Conservation (phyloP, 2,888 invertebrate genomes). For the Penaeus monodon region DNA sequence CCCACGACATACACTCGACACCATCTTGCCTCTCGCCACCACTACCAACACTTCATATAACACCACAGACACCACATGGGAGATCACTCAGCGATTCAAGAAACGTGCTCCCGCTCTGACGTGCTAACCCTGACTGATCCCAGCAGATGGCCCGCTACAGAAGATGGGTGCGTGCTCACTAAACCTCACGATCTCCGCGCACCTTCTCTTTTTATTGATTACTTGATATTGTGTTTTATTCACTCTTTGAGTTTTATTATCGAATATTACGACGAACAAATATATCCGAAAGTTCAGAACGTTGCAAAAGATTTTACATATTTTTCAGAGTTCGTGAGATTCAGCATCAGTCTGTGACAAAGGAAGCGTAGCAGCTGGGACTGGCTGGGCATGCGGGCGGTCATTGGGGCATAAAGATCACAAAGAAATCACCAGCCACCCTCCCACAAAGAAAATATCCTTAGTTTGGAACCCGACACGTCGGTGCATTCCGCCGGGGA, state of each 20-base stretch:
- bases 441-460: conserved; percentile 62
- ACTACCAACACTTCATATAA: conserved; percentile 56
- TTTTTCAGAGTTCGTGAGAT: conserved; percentile 38
- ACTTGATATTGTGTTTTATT: not conserved
- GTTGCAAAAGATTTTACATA: no score
- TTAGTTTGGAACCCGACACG: conserved; percentile 54
- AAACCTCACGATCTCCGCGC: conserved; percentile 46
- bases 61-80: conserved; percentile 61
- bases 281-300: no score
- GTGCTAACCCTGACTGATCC: conserved; percentile 57
- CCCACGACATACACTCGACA: conserved; percentile 61
- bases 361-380: conserved; percentile 62
- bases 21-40: conserved; percentile 55
- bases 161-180: conserved; percentile 54
- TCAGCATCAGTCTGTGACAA: conserved; percentile 50
- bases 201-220: not conserved
- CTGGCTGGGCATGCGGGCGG: conserved; percentile 60
- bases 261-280: no score
- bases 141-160: conserved; percentile 51
- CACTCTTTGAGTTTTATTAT: not conserved
- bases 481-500: conserved; percentile 36
- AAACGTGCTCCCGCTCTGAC: conserved; percentile 53
- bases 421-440: conserved; percentile 64
- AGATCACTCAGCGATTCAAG: conserved; percentile 57
- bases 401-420: conserved; percentile 62